Evolutionary conservation across 1,140 invertebrate species (phyloP).

Genomic region (Neodiprion lecontei): DNA sequence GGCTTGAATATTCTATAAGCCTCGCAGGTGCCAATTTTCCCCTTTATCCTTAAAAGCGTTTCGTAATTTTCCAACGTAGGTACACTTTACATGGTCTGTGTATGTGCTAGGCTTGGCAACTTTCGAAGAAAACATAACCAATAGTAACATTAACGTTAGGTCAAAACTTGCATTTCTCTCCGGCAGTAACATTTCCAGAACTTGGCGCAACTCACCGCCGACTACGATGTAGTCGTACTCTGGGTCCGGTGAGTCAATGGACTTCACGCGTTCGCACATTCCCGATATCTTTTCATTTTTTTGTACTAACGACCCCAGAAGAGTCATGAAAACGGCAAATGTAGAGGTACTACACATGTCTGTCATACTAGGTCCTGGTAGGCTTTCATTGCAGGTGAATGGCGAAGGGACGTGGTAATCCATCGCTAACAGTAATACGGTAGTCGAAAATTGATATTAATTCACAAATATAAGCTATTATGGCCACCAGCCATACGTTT

Average conservation of each 20-base stretch:
- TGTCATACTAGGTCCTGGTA: too few relatives aligned
- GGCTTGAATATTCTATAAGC: too few relatives aligned
- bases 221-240: background rate
- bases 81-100: too few relatives aligned
- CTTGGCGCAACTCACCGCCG: slow-evolving; percentile 11
- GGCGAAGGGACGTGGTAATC: too few relatives aligned
- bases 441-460: too few relatives aligned
- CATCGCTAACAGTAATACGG: too few relatives aligned
- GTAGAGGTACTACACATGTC: background rate
- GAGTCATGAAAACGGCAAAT: background rate
- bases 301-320: background rate
- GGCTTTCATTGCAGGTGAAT: too few relatives aligned
- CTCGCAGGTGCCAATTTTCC: too few relatives aligned
- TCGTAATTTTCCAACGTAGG: background rate
- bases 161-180: background rate
- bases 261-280: background rate
- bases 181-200: slow-evolving; percentile 16
- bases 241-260: background rate
- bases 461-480: background rate
- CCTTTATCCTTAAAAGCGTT: background rate
- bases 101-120: too few relatives aligned
- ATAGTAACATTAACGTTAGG: too few relatives aligned
- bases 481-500: background rate
- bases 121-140: too few relatives aligned
- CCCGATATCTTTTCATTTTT: background rate